A percentile compares a stretch with the other conserved stretches of the same genome.
phyloP scores from a whole-genome alignment of 37 sponge, comb jelly and placozoan species.

The Beroe forskalii region DNA sequence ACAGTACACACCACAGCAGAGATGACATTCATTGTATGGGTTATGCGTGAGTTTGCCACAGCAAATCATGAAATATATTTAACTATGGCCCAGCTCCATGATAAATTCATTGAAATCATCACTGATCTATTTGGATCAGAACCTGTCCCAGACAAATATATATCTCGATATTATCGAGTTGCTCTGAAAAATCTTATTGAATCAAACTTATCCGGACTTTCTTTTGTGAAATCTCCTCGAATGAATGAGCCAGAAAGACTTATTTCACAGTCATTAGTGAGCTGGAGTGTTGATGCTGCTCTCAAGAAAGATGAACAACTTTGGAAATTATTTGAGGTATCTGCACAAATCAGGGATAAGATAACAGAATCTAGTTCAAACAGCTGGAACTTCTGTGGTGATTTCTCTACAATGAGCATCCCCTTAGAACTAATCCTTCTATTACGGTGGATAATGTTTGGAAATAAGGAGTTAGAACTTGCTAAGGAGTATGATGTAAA shows the following conservation, averaged over 20 bases:
- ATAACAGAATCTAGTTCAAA: neutral
- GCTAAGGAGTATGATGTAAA: neutral
- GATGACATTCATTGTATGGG: too few species aligned
- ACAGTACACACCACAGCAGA: too few species aligned
- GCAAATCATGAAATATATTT: too few species aligned
- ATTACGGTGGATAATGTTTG: neutral
- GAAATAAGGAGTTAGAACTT: neutral
- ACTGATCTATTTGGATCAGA: too few species aligned
- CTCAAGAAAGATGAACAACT: neutral
- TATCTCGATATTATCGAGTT: too few species aligned
- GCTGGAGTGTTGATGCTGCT: neutral
- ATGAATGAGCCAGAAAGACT: neutral
- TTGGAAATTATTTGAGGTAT: neutral
- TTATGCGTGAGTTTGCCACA: too few species aligned
- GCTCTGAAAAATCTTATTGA: too few species aligned
- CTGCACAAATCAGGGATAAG: neutral
- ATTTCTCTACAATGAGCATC: neutral
- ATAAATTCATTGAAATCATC: too few species aligned
- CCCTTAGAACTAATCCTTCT: neutral
- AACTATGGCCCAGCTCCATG: too few species aligned
- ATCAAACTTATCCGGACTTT: neutral
- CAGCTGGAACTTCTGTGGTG: neutral
- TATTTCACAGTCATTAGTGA: neutral
- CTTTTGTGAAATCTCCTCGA: neutral
- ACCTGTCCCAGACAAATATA: too few species aligned